Evolutionary conservation across 1,140 invertebrate species (phyloP), one percentile per base, ranked within the genome.

Genomic region (Galendromus occidentalis): DNA sequence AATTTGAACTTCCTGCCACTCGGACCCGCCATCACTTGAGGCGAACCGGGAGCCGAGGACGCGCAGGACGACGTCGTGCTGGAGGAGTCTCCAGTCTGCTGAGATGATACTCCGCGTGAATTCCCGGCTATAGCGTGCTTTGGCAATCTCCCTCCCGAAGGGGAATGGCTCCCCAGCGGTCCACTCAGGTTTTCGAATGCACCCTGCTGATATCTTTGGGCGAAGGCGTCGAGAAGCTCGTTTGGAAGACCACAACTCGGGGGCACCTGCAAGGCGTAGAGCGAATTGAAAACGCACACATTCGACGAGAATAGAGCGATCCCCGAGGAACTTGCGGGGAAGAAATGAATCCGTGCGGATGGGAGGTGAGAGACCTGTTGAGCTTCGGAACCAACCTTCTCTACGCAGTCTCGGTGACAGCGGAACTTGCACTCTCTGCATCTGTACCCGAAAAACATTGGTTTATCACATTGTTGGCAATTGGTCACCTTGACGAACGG

Each of bases 351-450:
- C 42, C 12, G 12, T 44, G 12, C n/a, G 42, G 12, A 44, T 44
- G 42, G 18, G 18, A 12, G 42, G 18, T 44, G 18, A 12, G 18
- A 44, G 42, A 44, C 12, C 42, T 12, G 42, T n/a, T 44, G 12
- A 47, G 14, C 14, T 20, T 7, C 18, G 45, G 14, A 22, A 47
- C 14, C 45, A 59, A 59, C 91, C 80, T 88, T 90, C 28, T 82
- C 82, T 71, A 87, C 86, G 76, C 92, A 96, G 72, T 93, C 88
- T 72, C 85, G 82, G 75, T 89, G 86, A 77, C 90, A 95, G 71
- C 88, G 89, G 77, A 88, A 95, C 79, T 93, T 94, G 81, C 91
- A 96, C 74, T 93, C 88, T 75, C 86, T 92, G 76, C 92, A 96
- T 75, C 88, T 91, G 64, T 88, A 80, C 47, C 86, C 88, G 73